Evolutionary conservation across 30 jellyfish, hydroid and myxozoan species (phyloP), one percentile per base, ranked within the genome.

Genomic region (Hydractinia symbiolongicarpus): DNA sequence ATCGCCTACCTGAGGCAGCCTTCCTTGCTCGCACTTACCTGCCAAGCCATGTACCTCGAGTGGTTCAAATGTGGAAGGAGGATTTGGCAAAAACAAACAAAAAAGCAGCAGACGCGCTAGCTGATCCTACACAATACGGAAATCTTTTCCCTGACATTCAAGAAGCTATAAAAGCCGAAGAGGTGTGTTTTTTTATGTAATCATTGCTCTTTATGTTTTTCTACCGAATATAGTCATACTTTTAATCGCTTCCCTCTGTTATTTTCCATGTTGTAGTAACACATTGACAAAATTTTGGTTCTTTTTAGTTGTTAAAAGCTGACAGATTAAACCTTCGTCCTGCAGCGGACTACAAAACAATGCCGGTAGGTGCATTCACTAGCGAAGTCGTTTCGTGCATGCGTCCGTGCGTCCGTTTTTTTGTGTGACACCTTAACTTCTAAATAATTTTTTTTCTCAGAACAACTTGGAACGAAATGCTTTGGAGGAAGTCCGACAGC

Each of bases 1-100:
- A 94, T 51, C 96, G 99, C 20, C 83, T 94, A 19, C 97, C 99
- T 0, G 97, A 94, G 69, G 99, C 99, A 10, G 99, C 99, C 10
- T 94, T 94, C 85, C 87, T 94, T 52, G 99, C 99, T 5, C 84
- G 97, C 4, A 89, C 99, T 6, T 94, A 94, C 73, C 83, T 90
- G 15, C 99, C 99, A 8, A 87, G 96, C 51, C 94, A 84, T 11
- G 94, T 94, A 50, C 84, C 97, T 8, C 83, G 95, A 30, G 67
- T 90, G 53, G 97, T 94, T 30, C 95, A 86, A 76, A 30, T 89
- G 70, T 94, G 99, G 99, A 88, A 88, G 50, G 96, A 89, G 72
- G 93, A 89, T 61, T 77, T 94, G 76, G 87, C 96, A 5, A 78
- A 94, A 69, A 90, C 97, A 14, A 89, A 89, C 88, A 86, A 89